phyloP scores from a whole-genome alignment of 2,888 invertebrate species.

The Hydrotaea diabolus region DNA sequence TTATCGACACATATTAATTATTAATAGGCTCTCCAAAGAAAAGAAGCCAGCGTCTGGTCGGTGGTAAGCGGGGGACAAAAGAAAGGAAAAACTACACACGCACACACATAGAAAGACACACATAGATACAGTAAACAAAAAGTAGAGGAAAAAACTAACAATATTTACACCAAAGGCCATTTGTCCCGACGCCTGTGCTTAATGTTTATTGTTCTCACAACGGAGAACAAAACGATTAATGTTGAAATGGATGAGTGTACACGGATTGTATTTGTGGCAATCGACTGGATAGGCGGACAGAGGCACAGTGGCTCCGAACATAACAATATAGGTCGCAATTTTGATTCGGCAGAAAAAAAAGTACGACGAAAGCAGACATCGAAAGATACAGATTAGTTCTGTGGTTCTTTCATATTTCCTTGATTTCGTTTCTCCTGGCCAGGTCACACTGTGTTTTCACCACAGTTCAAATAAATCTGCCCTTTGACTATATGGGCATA shows the following conservation, averaged over 20 bases:
- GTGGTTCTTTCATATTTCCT: no score
- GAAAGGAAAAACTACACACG: conserved; percentile 12
- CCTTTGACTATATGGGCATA: no score
- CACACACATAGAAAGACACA: neutral
- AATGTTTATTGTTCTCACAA: conserved; percentile 51
- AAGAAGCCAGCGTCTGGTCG: neutral
- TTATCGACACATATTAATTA: conserved; percentile 41
- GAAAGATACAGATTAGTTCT: no score
- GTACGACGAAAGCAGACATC: no score
- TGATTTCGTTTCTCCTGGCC: no score
- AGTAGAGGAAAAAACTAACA: conserved; percentile 29
- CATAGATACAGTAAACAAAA: neutral
- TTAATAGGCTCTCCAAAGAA: conserved; percentile 11
- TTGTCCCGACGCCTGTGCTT: conserved; percentile 55
- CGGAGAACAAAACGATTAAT: conserved; percentile 35
- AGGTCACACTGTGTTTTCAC: no score
- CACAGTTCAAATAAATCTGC: no score
- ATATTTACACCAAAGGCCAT: conserved; percentile 55
- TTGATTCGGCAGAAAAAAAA: no score
- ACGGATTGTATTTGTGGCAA: conserved; percentile 1
- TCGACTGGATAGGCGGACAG: conserved; percentile 14
- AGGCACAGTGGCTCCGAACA: neutral
- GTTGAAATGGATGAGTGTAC: neutral
- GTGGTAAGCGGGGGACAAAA: neutral
- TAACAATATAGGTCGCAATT: no score